A percentile compares a stretch with the other conserved stretches of the same genome.
These are phyloP conservation scores for Pelagia noctiluca DNA, from an alignment of 30 jellyfish, hydroid and myxozoan species.

Conservation along the genomic window DNA sequence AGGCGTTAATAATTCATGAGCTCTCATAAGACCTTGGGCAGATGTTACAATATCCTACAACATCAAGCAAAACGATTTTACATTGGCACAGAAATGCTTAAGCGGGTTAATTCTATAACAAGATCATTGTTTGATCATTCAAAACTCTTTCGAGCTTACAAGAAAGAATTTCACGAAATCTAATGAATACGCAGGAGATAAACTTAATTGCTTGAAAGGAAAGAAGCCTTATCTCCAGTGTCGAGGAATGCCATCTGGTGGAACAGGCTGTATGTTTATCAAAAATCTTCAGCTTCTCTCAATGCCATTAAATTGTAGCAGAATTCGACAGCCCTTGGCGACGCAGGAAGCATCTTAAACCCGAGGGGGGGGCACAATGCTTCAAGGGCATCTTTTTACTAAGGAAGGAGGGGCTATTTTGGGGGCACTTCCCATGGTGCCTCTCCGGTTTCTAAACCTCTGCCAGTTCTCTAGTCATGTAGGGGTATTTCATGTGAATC, in stretches of 20 bases:
- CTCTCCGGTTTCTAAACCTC: no score
- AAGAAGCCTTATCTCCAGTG: constrained; percentile 71
- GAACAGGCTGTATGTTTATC: constrained; percentile 51
- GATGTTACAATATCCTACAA: constrained; percentile 73
- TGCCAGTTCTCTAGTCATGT: no score
- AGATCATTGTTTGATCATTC: constrained; percentile 76
- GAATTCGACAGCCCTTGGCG: not conserved
- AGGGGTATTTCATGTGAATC: no score
- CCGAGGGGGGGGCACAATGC: no score
- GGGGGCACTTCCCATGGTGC: no score
- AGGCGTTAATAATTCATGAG: constrained; percentile 49
- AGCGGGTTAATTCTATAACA: constrained; percentile 83
- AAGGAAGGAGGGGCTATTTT: no score
- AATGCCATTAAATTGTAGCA: constrained; percentile 59
- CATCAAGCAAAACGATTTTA: constrained; percentile 68
- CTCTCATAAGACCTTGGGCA: constrained; percentile 69
- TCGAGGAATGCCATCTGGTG: constrained; percentile 70
- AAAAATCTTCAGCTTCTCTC: constrained; percentile 49
- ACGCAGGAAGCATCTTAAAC: no score
- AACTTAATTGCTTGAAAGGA: constrained; percentile 72
- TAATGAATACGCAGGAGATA: constrained; percentile 71
- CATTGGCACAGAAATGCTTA: constrained; percentile 78
- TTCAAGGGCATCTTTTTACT: no score
- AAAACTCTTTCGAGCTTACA: constrained; percentile 81
- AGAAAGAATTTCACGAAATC: constrained; percentile 78